Evolutionary conservation across 2,113 vertebrate genomes (phyloP), one percentile per base, ranked within the genome.

Genomic region (Proteles cristata): DNA sequence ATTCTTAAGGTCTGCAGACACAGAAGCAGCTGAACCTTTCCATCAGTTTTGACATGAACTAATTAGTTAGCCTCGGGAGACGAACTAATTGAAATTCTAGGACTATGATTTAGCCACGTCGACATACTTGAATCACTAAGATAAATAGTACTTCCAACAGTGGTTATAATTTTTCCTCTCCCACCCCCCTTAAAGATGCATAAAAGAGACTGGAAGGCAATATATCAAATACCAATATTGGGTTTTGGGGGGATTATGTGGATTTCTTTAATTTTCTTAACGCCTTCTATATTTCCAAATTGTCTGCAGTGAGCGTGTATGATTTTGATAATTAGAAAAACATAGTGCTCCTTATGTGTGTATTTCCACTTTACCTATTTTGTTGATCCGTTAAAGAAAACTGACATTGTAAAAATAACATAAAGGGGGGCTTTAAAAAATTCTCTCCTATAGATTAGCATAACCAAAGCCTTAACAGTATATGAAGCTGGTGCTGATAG

Each of bases 1-100:
- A 91, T 97, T 98, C 98, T 98, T 95, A 97, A 98, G 92, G 66
- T 88, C 95, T 96, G 94, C 85, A 98, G 98, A 94, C 83, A 28
- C 43, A 92, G 98, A 97, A 97, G 97, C 97, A 94, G 96, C 97
- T 97, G 98, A 98, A 97, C 91, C 98, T 98, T 96, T 98, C 97
- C 97, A 97, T 99, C 98, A 97, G 98, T 91, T 98, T 63, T 98
- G 98, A 97, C 98, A 63, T 94, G 97, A 98, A 97, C 98, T 97
- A 97, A 97, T 98, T 99, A 98, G 96, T 98, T 97, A 98, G 97
- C 97, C 98, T 97, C 96, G 95, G 98, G 98, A 98, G 98, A 97
- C 48, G 84, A 94, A 95, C 96, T 98, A 98, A 98, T 98, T 98
- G 97, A 97, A 95, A 98, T 98, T 98, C 96, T 97, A 83, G 97